Evolutionary conservation across 2,113 vertebrate species (phyloP), one percentile per base, ranked within the genome.

Genomic region (Brachyhypopomus occidentalis): DNA sequence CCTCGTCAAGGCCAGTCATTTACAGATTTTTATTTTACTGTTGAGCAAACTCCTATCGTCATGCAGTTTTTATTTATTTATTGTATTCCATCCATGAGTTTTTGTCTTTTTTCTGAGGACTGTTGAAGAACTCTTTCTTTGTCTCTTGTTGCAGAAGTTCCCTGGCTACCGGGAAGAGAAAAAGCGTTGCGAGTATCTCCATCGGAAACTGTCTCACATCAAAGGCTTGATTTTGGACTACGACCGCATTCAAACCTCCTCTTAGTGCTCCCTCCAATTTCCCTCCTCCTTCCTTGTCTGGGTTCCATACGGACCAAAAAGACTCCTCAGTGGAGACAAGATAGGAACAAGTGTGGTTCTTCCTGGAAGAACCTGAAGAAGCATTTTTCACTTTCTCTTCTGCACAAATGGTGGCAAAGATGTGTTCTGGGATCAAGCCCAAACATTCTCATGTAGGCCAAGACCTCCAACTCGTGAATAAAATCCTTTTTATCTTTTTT

Each of bases 141-240:
- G 45, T 14, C 5, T 76, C 27, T 84, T 84, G 23, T 63, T 83
- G 48, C 82, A 95, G 95, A 94, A 91, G 80, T 94, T 95, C 71
- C 95, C 95, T 58, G 91, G 91, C 48, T 96, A 94, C 81, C 92
- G 90, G 79, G 94, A 96, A 90, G 94, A 98, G 81, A 96, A 95
- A 88, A 89, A 87, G 25, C 91, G 87, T 48, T 96, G 95, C 75
- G 92, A 96, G 79, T 95, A 95, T 86, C 93, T 97, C 78, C 94
- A 95, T 79, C 91, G 93, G 87, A 97, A 97, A 91, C 86, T 96
- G 77, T 94, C 95, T 0, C 95, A 95, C 91, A 96, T 94, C 90
- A 96, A 97, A 92, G 87, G 83, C 75, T 91, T 92, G 84, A 95
- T 96, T 83, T 84, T 94, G 73, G 92, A 95, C 79, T 96, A 94